These are phyloP conservation scores for Tholera decimalis DNA, from an alignment of 2,888 invertebrate species.

Conservation along the genomic window DNA sequence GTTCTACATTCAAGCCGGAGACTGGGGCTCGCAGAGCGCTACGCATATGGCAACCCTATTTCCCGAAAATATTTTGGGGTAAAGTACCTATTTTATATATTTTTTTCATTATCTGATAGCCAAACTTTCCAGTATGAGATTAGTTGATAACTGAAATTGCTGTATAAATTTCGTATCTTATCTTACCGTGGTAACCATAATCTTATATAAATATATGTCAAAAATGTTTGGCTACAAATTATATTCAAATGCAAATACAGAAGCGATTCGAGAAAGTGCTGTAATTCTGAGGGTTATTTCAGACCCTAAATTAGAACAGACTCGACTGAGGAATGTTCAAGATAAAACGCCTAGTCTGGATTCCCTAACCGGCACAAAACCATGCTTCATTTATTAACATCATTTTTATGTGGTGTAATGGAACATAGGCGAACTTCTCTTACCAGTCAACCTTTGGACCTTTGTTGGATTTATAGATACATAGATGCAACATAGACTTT, in stretches of 20 bases:
- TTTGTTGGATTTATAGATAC: no score
- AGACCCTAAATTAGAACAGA: neutral
- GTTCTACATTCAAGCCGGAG: constrained; percentile 95
- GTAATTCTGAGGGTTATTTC: neutral
- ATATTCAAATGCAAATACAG: neutral
- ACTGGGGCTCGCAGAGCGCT: constrained; percentile 94
- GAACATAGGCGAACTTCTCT: no score
- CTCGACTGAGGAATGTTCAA: neutral
- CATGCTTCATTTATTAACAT: neutral
- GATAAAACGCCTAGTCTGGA: neutral
- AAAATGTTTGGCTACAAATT: constrained; percentile 1
- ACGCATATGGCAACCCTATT: constrained; percentile 92
- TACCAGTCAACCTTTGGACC: no score
- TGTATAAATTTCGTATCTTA: constrained; percentile 18
- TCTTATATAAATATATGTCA: constrained; percentile 13
- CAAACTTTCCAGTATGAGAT: neutral
- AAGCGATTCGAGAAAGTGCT: constrained; percentile 3
- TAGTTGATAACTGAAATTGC: neutral
- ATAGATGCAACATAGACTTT: no score
- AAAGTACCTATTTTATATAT: constrained; percentile 58
- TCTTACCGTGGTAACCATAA: constrained; percentile 11
- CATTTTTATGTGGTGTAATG: neutral
- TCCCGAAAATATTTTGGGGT: constrained; percentile 91
- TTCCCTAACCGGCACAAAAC: neutral
- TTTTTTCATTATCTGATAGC: no score